Evolutionary conservation across 2,888 invertebrate genomes (phyloP), one percentile per base, ranked within the genome.

Genomic region (Erebia ligea): DNA sequence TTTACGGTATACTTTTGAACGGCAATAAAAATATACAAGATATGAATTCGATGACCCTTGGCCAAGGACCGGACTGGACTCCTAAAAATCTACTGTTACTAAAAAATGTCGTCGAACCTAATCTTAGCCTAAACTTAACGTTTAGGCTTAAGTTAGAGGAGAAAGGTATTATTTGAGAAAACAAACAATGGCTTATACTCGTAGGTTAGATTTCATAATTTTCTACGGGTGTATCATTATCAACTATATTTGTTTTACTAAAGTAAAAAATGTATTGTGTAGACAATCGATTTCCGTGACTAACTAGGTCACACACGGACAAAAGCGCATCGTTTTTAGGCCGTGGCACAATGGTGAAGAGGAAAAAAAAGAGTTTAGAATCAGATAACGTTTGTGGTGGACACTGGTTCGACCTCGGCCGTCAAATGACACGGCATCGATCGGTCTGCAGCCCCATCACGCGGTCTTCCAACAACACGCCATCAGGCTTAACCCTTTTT

Each of bases 351-450:
- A 87, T 87, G 78, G 84, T 77, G 80, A 85, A 83, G 84, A 83
- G 85, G 82, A 25, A 61, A 84, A 84, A 79, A 83, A 84, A 81
- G 83, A 83, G 78, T 85, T 87, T 88, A 90, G 88, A 88, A 92
- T 92, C 92, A 88, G 92, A 92, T 93, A 92, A 92, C 90, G 80
- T 82, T 83, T 82, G 81, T 89, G 84, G 88, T 91, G 92, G 91
- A 25, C 56, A 57, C 84, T 84, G 79, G 86, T 84, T 80, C 92
- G 91, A 91, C 92, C 92, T 92, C 92, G 91, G 92, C 92, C 92
- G 86, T 90, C 92, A 92, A 92, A 91, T 85, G 82, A 81, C 83
- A 82, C 78, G 82, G 77, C 85, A 91, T 91, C 92, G 92, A 92
- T 92, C 88, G 90, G 75, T 81, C 78, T 84, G 83, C 82, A 84